Base-by-base conservation (phyloP, 2,113 vertebrate genomes). In the Gallinago undulata region DNA sequence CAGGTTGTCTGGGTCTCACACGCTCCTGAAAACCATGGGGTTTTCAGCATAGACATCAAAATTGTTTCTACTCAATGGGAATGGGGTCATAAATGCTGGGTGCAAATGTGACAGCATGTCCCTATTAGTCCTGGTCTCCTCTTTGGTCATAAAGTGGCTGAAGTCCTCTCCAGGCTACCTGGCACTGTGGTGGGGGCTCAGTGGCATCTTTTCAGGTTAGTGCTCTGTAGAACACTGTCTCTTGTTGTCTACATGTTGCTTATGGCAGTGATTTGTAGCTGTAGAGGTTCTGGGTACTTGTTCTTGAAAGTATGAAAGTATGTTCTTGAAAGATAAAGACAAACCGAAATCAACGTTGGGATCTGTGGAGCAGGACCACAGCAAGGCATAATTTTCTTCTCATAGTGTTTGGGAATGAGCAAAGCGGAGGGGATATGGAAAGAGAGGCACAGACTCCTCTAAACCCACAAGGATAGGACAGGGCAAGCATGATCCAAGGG, bases 341-440 rank as follows among this genome's bases (percentile, higher is more conserved):
- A 33, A 24, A 57, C 13, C 11, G 3, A 1, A 37, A 18, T 7
- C 2, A 2, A 5, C 1, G 1, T 22, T 43, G 57, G 43, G 62
- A 28, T n/a, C 19, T 25, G 47, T 30, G 55, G 35, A 62, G 27
- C 35, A 11, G 41, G 5, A 66, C 12, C 4, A 4, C 25, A 55
- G 19, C 39, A 21, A 1, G 1, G 30, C 53, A 33, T 74, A n/a
- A 2, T 69, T 79, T 73, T 33, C 68, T 86, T 39, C 55, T 47
- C 33, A 13, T 19, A 30, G 63, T 13, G 18, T 41, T 83, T 83
- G 55, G 33, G 79, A 62, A 70, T 16, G 23, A 31, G 23, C 37
- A n/a, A 47, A n/a, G 48, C 6, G 4, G 48, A 67, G n/a, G n/a
- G 25, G 14, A 62, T 31, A 15, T 56, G 41, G n/a, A 6, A 87